Percentiles rank a stretch among this genome's conserved stretches.
Evolutionary conservation across 2,888 invertebrate species (phyloP).

Genomic region (Melanotus villosus): DNA sequence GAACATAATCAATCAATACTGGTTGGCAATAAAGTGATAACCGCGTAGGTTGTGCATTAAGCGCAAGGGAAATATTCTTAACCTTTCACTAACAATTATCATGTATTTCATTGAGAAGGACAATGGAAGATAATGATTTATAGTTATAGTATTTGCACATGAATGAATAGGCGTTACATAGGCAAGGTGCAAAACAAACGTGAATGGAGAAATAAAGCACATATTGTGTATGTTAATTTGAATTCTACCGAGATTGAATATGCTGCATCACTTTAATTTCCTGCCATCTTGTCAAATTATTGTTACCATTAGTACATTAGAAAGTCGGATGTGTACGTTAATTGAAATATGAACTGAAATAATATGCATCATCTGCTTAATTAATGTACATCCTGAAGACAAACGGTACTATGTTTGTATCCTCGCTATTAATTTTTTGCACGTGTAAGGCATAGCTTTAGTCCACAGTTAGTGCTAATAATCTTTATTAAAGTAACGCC

Average conservation of each 20-base stretch:
- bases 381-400: constrained; percentile 4
- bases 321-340: constrained; percentile 14
- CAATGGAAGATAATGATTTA: constrained; percentile 45
- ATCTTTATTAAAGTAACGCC: too few species aligned
- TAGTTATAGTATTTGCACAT: constrained; percentile 48
- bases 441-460: too few species aligned
- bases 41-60: constrained; percentile 35
- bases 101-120: constrained; percentile 42
- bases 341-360: constrained; percentile 21
- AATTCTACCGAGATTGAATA: neutral
- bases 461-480: too few species aligned
- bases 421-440: too few species aligned
- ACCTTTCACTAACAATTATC: constrained; percentile 44
- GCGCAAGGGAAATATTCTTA: constrained; percentile 29
- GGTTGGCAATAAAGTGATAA: constrained; percentile 40
- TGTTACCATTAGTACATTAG: constrained; percentile 15
- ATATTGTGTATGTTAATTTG: constrained; percentile 22
- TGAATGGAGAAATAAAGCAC: constrained; percentile 24
- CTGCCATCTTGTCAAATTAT: constrained; percentile 23
- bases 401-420: neutral
- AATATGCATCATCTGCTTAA: constrained; percentile 12
- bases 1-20: constrained; percentile 31
- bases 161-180: constrained; percentile 51
- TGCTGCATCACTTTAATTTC: constrained; percentile 29
- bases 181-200: constrained; percentile 36